Conservation (phyloP, 2,113 vertebrate genomes). For the Natator depressus region DNA sequence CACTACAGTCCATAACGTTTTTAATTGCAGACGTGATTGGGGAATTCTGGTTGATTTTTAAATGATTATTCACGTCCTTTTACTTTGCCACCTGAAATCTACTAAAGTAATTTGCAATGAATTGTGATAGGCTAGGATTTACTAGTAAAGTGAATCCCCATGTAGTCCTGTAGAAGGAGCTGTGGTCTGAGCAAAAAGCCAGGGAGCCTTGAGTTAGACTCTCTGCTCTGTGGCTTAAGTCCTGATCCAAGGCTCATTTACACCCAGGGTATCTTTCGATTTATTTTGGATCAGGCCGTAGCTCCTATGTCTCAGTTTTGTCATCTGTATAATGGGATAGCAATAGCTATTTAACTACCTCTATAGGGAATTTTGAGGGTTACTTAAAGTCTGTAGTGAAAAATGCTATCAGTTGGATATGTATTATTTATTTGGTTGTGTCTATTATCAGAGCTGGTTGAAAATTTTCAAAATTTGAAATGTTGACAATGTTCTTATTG, state of each 20-base stretch:
- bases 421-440: background rate
- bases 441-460: background rate
- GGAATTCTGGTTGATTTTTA: conserved; percentile 67
- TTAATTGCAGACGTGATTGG: conserved; percentile 21
- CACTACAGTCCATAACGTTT: conserved; percentile 36
- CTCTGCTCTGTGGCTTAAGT: background rate
- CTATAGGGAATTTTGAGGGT: background rate
- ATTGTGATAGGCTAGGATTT: conserved; percentile 43
- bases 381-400: background rate
- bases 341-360: background rate
- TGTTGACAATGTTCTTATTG: background rate
- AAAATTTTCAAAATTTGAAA: conserved; percentile 30
- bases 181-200: background rate
- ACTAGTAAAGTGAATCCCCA: background rate
- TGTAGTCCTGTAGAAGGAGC: background rate
- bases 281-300: background rate
- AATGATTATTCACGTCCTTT: conserved; percentile 60
- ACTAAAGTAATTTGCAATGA: conserved; percentile 32
- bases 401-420: background rate
- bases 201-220: background rate
- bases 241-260: background rate
- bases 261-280: background rate
- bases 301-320: background rate
- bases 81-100: conserved; percentile 55
- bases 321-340: background rate